Evolutionary conservation across 2,888 invertebrate genomes (phyloP), one percentile per base, ranked within the genome.

Genomic region (Cataglyphis albicans): DNA sequence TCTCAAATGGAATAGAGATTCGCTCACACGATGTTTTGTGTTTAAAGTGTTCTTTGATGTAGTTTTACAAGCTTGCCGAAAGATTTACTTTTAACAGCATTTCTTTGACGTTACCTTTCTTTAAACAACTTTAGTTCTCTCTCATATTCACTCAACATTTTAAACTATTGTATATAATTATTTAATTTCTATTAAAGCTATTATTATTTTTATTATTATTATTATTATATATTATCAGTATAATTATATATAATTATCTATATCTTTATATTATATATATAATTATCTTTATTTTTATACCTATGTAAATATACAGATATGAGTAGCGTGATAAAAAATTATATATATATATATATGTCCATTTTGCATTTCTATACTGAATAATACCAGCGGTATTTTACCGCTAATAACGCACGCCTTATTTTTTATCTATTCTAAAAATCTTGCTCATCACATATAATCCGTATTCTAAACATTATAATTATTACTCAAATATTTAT

Each of bases 401-500:
- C 80, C 76, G 80, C 74, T 38, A 78, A 81, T 72, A 63, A 86
- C 68, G 3, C 7, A 48, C 6, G n/a, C 7, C 57, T 84, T 88
- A 32, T 29, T 63, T 32, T 64, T 32, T 88, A 88, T 88, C 84
- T 38, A 25, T 41, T 6, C 35, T 57, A 67, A 59, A 59, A 81
- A 88, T 88, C 84, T 84, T 64, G n/a, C 1, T 48, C 48, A 48
- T 6, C 3, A 44, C 3, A 48, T 18, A n/a, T 48, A 48, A 48
- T n/a, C 72, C 57, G 21, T 80, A 57, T 48, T 57, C 80, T 82
- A 84, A 74, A 72, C 70, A 35, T 80, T 85, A 83, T 70, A 29
- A 32, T 6, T 21, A 32, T 6, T 21, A 21, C 38, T 80, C 81
- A 7, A 44, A 48, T n/a, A 72, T 83, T 84, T 83, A 84, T 61